Conservation (phyloP, 2,113 vertebrate genomes). For the Rhipidura dahli region DNA sequence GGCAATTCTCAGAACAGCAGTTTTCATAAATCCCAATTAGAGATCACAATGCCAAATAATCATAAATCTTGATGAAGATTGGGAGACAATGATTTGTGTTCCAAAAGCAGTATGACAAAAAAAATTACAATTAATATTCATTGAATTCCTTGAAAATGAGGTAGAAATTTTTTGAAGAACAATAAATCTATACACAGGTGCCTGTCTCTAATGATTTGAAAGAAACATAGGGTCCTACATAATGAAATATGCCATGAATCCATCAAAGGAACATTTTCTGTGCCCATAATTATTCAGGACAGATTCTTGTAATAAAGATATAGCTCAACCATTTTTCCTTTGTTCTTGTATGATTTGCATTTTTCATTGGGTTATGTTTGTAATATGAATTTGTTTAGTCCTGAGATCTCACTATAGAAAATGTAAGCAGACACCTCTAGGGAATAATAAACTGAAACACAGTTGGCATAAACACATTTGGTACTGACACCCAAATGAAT, state of each 20-base stretch:
- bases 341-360: neutral
- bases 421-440: neutral
- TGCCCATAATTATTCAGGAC: neutral
- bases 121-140: neutral
- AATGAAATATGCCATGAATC: neutral
- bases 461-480: conserved; percentile 44
- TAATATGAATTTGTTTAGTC: neutral
- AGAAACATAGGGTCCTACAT: neutral
- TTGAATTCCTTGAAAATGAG: neutral
- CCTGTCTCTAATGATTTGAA: neutral
- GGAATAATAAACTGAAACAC: conserved; percentile 43
- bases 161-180: neutral
- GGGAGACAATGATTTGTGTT: neutral
- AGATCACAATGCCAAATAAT: neutral
- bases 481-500: conserved; percentile 38
- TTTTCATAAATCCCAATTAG: conserved; percentile 1
- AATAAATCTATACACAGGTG: neutral
- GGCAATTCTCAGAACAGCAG: neutral
- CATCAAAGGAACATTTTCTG: neutral
- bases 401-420: neutral
- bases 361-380: neutral
- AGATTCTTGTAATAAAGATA: neutral
- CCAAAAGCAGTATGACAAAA: neutral
- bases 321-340: neutral
- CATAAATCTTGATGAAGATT: neutral